Conservation (phyloP, 2,797 vertebrate genomes). For the Serranus cabrilla region DNA sequence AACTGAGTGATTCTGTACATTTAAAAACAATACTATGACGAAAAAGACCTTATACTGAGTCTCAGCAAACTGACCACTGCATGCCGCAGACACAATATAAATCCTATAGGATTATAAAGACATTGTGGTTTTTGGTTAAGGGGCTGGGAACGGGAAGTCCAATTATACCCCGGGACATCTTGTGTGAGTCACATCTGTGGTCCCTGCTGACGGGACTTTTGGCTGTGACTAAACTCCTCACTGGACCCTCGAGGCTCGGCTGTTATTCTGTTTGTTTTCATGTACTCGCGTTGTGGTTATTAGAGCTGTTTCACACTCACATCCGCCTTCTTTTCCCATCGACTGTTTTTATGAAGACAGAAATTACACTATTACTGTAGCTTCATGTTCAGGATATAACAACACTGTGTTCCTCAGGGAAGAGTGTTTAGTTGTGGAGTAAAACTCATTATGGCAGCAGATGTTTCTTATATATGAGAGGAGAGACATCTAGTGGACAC, state of each 20-base stretch:
- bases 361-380: background rate
- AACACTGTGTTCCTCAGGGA: background rate
- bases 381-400: background rate
- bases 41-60: conserved; percentile 32
- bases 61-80: conserved; percentile 19
- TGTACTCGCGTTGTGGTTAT: conserved; percentile 29
- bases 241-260: conserved; percentile 24
- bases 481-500: conserved; percentile 71
- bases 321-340: conserved; percentile 30
- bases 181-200: conserved; percentile 69
- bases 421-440: background rate
- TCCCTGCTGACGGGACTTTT: conserved; percentile 19
- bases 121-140: conserved; percentile 53
- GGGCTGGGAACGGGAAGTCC: conserved; percentile 47
- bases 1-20: background rate
- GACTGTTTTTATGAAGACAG: conserved; percentile 14
- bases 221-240: conserved; percentile 64
- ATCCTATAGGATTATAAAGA: conserved; percentile 57
- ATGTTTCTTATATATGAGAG: background rate
- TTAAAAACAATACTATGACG: conserved; percentile 30
- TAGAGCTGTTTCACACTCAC: background rate
- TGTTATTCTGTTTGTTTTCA: conserved; percentile 44
- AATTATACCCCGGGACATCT: conserved; percentile 53
- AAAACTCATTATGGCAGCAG: background rate
- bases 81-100: conserved; percentile 4